phyloP scores from a whole-genome alignment of 2,113 vertebrate genomes.

The Anser brachyrhynchus region DNA sequence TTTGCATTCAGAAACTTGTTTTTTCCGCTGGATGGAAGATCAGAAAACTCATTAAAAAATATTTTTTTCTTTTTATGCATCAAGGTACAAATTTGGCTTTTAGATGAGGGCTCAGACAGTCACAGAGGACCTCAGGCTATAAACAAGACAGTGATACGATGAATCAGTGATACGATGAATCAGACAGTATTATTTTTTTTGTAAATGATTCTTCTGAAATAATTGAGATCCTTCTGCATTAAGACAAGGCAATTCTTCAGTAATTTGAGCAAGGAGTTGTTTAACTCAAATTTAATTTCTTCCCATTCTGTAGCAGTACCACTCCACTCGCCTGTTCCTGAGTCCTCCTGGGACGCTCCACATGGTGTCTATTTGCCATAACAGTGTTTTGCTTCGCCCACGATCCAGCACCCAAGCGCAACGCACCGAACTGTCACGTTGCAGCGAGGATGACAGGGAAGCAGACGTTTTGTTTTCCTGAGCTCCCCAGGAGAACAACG shows the following conservation, averaged over 20 bases:
- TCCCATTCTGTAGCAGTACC: background rate
- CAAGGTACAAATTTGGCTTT: background rate
- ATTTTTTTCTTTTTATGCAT: background rate
- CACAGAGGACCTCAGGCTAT: background rate
- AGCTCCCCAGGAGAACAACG: background rate
- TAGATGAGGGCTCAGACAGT: background rate
- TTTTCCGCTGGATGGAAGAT: background rate
- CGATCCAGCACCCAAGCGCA: background rate
- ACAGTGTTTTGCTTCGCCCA: background rate
- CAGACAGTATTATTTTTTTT: background rate
- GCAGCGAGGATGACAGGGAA: background rate
- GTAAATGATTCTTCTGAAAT: background rate
- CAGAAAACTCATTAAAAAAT: background rate
- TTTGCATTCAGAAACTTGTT: background rate
- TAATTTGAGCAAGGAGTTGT: background rate
- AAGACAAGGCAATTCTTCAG: background rate
- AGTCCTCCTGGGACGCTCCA: background rate
- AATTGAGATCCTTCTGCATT: background rate
- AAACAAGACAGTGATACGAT: background rate
- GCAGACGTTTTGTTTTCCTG: rapidly evolving
- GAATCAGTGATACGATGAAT: background rate
- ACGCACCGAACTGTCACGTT: rapidly evolving
- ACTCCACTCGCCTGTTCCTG: background rate
- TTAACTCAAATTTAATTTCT: background rate
- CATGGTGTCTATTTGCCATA: rapidly evolving